Conservation (phyloP, 2,113 vertebrate species). For the cat (Felis catus) region DNA sequence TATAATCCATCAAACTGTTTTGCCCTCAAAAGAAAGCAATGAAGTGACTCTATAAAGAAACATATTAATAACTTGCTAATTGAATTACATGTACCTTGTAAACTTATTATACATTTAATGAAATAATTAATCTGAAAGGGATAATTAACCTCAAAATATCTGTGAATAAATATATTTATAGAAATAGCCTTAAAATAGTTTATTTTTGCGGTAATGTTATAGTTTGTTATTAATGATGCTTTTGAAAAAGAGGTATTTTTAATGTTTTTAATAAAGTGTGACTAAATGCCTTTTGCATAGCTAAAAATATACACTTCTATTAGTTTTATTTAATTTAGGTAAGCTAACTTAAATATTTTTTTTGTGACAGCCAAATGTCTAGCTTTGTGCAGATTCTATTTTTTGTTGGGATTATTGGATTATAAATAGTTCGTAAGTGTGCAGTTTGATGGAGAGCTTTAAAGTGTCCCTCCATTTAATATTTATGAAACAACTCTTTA, state of each 20-base stretch:
- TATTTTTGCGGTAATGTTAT: slow-evolving; percentile 40
- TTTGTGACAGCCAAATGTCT: not conserved
- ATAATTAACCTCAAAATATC: slow-evolving; percentile 38
- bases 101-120: slow-evolving; percentile 17
- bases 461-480: not conserved
- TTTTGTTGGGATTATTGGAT: slow-evolving; percentile 34
- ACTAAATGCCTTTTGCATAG: slow-evolving; percentile 16
- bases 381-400: slow-evolving; percentile 13
- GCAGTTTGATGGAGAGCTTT: not conserved
- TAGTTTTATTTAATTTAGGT: slow-evolving; percentile 48
- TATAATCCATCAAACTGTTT: not conserved
- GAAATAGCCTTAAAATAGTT: slow-evolving; percentile 30
- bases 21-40: not conserved
- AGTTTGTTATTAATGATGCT: slow-evolving; percentile 28
- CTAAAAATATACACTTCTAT: slow-evolving; percentile 12
- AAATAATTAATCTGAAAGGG: slow-evolving; percentile 2
- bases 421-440: slow-evolving; percentile 27
- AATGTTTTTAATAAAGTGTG: slow-evolving; percentile 46
- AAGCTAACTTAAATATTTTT: slow-evolving; percentile 40
- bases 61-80: not conserved
- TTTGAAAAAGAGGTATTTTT: slow-evolving; percentile 22
- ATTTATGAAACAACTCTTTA: slow-evolving; percentile 22
- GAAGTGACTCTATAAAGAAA: not conserved
- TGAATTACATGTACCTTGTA: slow-evolving; percentile 20
- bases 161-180: not conserved